phyloP scores from a whole-genome alignment of 2,113 vertebrate genomes.

The Corvus hawaiiensis region DNA sequence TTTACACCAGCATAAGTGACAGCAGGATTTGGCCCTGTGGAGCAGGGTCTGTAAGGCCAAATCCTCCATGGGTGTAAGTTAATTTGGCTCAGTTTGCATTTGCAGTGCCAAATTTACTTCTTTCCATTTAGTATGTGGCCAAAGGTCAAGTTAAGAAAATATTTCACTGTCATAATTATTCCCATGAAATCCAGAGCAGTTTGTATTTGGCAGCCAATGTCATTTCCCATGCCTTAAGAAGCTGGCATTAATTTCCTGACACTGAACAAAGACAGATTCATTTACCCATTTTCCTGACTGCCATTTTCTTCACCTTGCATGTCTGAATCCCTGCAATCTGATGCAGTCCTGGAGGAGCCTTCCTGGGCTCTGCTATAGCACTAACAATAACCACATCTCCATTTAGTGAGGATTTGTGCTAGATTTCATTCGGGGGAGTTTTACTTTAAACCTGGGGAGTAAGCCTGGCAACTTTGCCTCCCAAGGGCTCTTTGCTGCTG shows the following conservation, averaged over 20 bases:
- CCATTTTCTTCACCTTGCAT: not conserved
- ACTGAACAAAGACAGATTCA: slow-evolving; percentile 12
- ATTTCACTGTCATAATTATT: slow-evolving; percentile 49
- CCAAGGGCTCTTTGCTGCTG: not conserved
- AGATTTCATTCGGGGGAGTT: not conserved
- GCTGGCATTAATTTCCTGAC: slow-evolving; percentile 24
- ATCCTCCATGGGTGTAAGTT: not conserved
- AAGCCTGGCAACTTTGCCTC: not conserved
- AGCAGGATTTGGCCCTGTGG: not conserved
- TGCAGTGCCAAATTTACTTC: slow-evolving; percentile 25
- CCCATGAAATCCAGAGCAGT: slow-evolving; percentile 26
- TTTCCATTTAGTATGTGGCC: slow-evolving; percentile 9
- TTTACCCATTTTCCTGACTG: not conserved
- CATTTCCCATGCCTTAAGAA: slow-evolving; percentile 37
- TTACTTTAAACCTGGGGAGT: not conserved
- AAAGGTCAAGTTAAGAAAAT: slow-evolving; percentile 47
- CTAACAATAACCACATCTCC: not conserved
- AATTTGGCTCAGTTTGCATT: slow-evolving; percentile 1
- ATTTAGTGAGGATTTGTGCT: not conserved
- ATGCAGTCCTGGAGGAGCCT: not conserved
- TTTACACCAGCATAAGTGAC: not conserved
- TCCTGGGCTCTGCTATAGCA: not conserved
- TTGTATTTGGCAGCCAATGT: slow-evolving; percentile 30
- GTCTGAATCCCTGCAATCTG: not conserved
- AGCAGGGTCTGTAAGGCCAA: not conserved